Conservation (phyloP, 2,797 vertebrate genomes). For the Acanthurus tractus region DNA sequence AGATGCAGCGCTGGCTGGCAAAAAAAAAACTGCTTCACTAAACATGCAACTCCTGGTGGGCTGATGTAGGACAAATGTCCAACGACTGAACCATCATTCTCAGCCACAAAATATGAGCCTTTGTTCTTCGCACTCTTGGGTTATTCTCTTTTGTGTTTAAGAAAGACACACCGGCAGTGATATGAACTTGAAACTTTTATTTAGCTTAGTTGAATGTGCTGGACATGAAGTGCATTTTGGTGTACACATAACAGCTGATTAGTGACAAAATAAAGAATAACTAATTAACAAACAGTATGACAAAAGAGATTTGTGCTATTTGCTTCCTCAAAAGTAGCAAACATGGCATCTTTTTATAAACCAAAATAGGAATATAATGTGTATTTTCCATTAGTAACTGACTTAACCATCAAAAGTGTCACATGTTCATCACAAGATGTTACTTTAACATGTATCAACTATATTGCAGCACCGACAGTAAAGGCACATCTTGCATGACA, state of each 20-base stretch:
- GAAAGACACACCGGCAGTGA: neutral
- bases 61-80: conserved; percentile 42
- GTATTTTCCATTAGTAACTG: neutral
- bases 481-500: neutral
- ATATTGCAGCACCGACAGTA: neutral
- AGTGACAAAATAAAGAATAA: neutral
- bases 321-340: neutral
- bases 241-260: neutral
- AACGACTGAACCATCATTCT: conserved; percentile 3
- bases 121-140: neutral
- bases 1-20: conserved; percentile 45
- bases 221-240: neutral
- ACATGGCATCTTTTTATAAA: neutral
- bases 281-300: neutral
- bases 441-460: conserved; percentile 7
- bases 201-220: neutral
- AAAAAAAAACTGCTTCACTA: conserved; percentile 38
- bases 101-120: conserved; percentile 12
- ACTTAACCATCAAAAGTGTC: neutral
- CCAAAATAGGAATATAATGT: neutral
- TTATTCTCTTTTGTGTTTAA: neutral
- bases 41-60: conserved; percentile 35
- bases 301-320: neutral
- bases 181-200: conserved; percentile 10
- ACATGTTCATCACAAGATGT: conserved; percentile 4